Base-by-base conservation (phyloP, 2,888 invertebrate genomes). In the Onchidella celtica region DNA sequence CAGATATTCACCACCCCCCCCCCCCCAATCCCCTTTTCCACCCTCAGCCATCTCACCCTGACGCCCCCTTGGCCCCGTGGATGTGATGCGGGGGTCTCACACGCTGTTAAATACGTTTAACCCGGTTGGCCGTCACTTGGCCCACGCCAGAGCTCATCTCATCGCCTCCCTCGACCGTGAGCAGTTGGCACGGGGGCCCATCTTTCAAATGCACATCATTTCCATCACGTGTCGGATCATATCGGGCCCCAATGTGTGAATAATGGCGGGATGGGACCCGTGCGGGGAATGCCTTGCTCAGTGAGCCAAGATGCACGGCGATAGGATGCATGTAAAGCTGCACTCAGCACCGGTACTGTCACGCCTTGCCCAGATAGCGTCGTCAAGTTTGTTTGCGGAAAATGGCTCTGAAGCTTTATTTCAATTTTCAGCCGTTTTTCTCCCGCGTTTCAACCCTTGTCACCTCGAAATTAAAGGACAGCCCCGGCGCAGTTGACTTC, bases 171-270 rank as follows among this genome's bases (percentile, higher is more conserved):
- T 47, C 32, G 75, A 32, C 63, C 75, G 75, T 75, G 75, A 75
- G 75, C 63, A 65, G 63, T 75, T 65, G 75, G 47, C 75, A 27
- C 63, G 47, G 65, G 55, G 75, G 32, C 75, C n/a, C 77, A 47
- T 77, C 77, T 77, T 77, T 77, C 77, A 77, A 77, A 77, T 77
- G 77, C 77, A 66, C 77, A 77, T 77, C 77, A 77, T 77, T 77
- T 66, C 77, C 57, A 77, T 77, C 77, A 68, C 77, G 55, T 57
- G 77, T 68, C 77, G 77, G 77, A 77, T 77, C 77, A 77, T 77
- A 77, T 77, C 77, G 77, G 40, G 75, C 55, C 27, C 65, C 65
- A 47, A 77, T 68, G 77, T 77, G 77, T 77, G 77, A 77, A 77
- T 77, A 77, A 77, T 77, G 77, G 68, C 77, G 40, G 66, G 66